phyloP scores from a whole-genome alignment of 2,888 invertebrate species.

The Sarcophaga carnaria region DNA sequence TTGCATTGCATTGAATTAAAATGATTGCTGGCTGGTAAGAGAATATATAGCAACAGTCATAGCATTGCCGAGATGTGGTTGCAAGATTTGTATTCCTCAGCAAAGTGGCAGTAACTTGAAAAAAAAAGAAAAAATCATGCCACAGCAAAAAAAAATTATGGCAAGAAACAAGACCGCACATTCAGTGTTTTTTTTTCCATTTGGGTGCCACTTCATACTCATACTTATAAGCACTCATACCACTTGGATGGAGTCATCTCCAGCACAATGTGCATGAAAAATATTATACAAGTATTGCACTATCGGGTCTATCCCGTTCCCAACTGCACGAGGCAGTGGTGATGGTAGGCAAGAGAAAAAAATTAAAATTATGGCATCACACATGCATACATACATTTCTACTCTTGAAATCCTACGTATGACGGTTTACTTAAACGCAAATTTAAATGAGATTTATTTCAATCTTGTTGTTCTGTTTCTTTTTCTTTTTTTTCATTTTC shows the following conservation, averaged over 20 bases:
- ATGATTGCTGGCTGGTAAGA: conserved; percentile 10
- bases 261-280: background rate
- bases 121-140: background rate
- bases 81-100: conserved; percentile 24
- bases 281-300: background rate
- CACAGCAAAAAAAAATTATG: background rate
- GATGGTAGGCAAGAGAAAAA: background rate
- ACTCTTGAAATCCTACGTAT: background rate
- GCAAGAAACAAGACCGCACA: background rate
- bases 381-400: background rate
- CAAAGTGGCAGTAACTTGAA: conserved; percentile 34
- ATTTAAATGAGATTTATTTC: conserved; percentile 58
- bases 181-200: background rate
- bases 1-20: conserved; percentile 39
- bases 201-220: background rate
- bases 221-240: background rate
- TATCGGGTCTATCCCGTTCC: no score
- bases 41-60: background rate
- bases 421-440: conserved; percentile 40
- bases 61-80: conserved; percentile 13
- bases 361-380: conserved; percentile 23
- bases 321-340: no score
- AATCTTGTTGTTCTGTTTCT: background rate
- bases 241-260: background rate
- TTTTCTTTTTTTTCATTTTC: background rate